These are phyloP conservation scores for Scaptomyza cyrtandrae DNA, from an alignment of 2,888 invertebrate species.

Conservation along the genomic window DNA sequence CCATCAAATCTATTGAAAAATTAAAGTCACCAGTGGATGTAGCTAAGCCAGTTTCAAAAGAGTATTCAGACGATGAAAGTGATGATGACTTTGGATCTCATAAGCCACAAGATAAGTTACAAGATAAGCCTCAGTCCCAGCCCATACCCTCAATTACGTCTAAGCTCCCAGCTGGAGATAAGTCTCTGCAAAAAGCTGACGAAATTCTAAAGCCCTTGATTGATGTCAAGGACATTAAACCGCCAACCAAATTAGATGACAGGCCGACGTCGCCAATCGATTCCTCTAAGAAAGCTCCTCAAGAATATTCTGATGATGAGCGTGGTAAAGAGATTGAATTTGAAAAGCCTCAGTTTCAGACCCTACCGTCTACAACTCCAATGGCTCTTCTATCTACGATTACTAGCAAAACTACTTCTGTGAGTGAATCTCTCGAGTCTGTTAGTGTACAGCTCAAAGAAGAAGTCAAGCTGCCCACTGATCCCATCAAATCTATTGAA, in stretches of 20 bases:
- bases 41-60: neutral
- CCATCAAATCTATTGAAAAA: neutral
- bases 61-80: neutral
- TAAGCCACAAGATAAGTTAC: constrained; percentile 8
- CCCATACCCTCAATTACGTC: neutral
- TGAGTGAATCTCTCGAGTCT: constrained; percentile 10
- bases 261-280: constrained; percentile 25
- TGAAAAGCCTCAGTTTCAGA: constrained; percentile 4
- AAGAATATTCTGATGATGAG: constrained; percentile 33
- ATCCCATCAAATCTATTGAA: constrained; percentile 6
- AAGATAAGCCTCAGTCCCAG: constrained; percentile 7
- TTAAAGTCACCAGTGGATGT: neutral
- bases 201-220: constrained; percentile 19
- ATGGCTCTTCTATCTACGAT: neutral
- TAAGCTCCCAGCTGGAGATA: constrained; percentile 12
- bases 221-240: constrained; percentile 10
- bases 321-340: constrained; percentile 20
- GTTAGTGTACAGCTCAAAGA: constrained; percentile 8
- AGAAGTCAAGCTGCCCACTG: constrained; percentile 9
- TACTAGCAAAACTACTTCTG: constrained; percentile 5
- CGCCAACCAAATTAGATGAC: constrained; percentile 22
- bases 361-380: neutral
- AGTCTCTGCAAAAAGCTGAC: constrained; percentile 11
- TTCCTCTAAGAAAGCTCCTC: neutral
- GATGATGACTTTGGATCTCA: neutral